Evolutionary conservation across 2,888 invertebrate genomes (phyloP).

Genomic region (Acrobasis repandana): DNA sequence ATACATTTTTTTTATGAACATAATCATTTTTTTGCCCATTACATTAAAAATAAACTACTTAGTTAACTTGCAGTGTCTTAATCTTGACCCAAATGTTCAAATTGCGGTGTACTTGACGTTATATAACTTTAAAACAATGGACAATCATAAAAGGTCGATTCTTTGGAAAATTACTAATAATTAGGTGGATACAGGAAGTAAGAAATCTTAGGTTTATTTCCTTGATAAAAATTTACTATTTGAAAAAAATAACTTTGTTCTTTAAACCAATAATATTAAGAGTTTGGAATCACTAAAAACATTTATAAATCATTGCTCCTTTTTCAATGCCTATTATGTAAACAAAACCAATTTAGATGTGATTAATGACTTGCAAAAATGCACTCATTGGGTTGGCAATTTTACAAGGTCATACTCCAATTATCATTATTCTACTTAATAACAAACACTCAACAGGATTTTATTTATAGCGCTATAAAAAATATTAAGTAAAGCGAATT

Average conservation of each 20-base stretch:
- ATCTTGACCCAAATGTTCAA: conserved; percentile 7
- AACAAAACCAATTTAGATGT: conserved; percentile 1
- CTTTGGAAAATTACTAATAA: not conserved
- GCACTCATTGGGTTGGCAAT: not conserved
- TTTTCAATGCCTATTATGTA: not conserved
- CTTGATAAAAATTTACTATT: not conserved
- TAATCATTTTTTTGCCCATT: too few relatives aligned
- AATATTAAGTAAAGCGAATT: too few relatives aligned
- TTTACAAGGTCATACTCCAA: not conserved
- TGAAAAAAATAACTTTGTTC: too few relatives aligned
- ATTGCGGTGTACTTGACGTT: conserved; percentile 3
- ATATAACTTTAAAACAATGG: not conserved
- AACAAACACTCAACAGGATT: too few relatives aligned
- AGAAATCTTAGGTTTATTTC: not conserved
- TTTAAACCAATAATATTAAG: too few relatives aligned
- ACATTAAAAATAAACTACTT: too few relatives aligned
- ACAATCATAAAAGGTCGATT: not conserved
- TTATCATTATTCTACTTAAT: too few relatives aligned
- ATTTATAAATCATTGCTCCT: too few relatives aligned
- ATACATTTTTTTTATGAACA: too few relatives aligned
- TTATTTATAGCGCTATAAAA: too few relatives aligned
- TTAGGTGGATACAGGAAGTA: not conserved
- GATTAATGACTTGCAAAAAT: conserved; percentile 12
- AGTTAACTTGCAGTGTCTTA: not conserved
- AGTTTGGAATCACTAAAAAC: too few relatives aligned